Conservation (phyloP, 1,140 invertebrate species). For the Heliconius himera region DNA sequence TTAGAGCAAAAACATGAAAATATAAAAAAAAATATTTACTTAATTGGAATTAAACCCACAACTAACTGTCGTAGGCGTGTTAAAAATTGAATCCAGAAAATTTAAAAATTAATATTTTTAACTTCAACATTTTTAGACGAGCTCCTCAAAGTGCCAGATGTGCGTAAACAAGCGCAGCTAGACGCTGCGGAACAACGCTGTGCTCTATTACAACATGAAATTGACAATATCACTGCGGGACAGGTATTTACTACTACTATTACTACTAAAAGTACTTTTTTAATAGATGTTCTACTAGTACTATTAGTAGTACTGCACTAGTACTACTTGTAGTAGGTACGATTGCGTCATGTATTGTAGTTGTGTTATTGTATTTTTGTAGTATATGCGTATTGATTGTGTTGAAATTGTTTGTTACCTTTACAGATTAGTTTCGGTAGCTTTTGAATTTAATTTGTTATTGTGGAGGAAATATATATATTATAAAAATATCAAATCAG, state of each 20-base stretch:
- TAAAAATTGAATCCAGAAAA: no score
- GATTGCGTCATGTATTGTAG: not conserved
- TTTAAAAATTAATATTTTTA: no score
- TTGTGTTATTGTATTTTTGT: not conserved
- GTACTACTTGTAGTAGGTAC: not conserved
- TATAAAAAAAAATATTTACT: no score
- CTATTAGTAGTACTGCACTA: not conserved
- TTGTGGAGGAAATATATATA: no score
- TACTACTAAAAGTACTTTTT: not conserved
- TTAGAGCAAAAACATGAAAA: not conserved
- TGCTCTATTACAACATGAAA: conserved; percentile 66
- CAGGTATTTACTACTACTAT: conserved; percentile 49
- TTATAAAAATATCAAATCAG: no score
- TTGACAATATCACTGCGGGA: conserved; percentile 62
- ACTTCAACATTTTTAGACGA: conserved; percentile 56
- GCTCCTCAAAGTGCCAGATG: conserved; percentile 71
- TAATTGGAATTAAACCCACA: no score
- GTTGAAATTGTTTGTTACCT: no score
- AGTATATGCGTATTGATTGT: not conserved
- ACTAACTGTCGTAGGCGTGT: no score
- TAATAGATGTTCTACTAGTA: not conserved
- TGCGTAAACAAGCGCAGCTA: conserved; percentile 66
- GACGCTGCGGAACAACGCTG: conserved; percentile 68
- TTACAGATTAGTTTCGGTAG: no score
- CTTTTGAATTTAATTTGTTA: no score